Evolutionary conservation across 2,797 vertebrate genomes (phyloP).

Genomic region (Acanthurus leucopareius): DNA sequence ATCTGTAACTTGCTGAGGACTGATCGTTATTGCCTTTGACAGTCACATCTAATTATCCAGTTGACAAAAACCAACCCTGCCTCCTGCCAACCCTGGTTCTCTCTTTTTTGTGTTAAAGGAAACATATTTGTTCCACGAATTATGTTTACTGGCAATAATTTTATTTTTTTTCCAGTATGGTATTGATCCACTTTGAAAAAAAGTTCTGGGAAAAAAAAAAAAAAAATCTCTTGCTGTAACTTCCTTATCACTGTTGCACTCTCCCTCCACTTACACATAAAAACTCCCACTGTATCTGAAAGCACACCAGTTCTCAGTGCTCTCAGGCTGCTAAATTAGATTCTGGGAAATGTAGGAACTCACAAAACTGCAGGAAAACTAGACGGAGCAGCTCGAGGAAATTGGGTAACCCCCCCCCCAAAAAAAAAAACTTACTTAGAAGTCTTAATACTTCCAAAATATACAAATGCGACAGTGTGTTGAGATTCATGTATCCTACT

Average conservation of each 20-base stretch:
- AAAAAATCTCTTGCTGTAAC: not conserved
- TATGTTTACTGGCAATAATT: conserved; percentile 2
- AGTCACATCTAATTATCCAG: conserved; percentile 21
- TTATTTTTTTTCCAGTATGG: conserved; percentile 6
- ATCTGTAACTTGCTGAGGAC: not conserved
- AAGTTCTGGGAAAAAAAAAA: not conserved
- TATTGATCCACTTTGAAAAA: conserved; percentile 22
- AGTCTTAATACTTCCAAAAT: not conserved
- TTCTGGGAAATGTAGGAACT: conserved; percentile 33
- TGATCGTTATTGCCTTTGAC: not conserved
- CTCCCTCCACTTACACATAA: conserved; percentile 24
- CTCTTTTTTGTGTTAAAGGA: not conserved
- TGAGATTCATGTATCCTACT: conserved; percentile 26
- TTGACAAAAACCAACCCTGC: not conserved
- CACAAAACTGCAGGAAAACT: not conserved
- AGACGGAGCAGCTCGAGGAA: not conserved
- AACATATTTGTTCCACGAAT: conserved; percentile 9
- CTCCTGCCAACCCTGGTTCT: not conserved
- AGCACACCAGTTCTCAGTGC: conserved; percentile 25
- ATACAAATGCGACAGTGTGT: conserved; percentile 12
- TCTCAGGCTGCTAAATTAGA: not conserved
- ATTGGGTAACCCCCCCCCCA: not conserved
- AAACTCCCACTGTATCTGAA: conserved; percentile 13
- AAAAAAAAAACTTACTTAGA: not conserved
- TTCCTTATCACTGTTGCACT: conserved; percentile 34